Evolutionary conservation across 2,113 vertebrate genomes (phyloP), one percentile per base, ranked within the genome.

Genomic region (Halichoeres trimaculatus): DNA sequence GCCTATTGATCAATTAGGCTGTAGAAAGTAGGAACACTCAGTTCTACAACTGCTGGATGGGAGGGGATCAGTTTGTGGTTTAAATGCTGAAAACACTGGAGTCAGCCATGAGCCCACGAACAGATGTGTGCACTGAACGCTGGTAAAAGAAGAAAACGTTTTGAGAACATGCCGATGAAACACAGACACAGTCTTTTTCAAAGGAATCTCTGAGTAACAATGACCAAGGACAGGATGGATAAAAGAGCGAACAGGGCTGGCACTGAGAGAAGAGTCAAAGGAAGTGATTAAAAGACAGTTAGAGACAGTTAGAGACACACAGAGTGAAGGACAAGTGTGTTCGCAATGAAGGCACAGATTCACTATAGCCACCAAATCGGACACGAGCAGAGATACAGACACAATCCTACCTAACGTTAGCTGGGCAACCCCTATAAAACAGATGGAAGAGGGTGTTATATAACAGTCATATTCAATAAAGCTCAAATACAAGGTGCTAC

Each of bases 361-460:
- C 73, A 93, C 72, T 19, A n/a, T 48, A 85, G 86, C 56, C 80
- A 91, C 82, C 51, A 76, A 63, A 93, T 83, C 26, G 61, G 78
- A 88, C 85, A 92, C 90, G 45, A 79, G 85, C 81, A 92, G 80
- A 89, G 80, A 91, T 59, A 89, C 84, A 89, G 73, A 93, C 85
- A 88, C 88, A 83, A 66, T 90, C 94, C 91, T 94, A 94, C 94
- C 94, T 93, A 94, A 91, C 41, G 93, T 94, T 83, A 94, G 93
- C 90, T 92, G 93, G 84, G 93, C 91, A 90, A 93, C 90, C 60
- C 94, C 94, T 94, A 93, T 57, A 85, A 92, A 90, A 78, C 81
- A 93, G 85, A 93, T 48, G 81, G 67, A 90, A 91, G 85, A 85
- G 17, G 75, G 76, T 43, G 80, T 87, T 87, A 87, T 60, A 79